phyloP scores from a whole-genome alignment of 2,113 vertebrate genomes.

The Menura novaehollandiae region DNA sequence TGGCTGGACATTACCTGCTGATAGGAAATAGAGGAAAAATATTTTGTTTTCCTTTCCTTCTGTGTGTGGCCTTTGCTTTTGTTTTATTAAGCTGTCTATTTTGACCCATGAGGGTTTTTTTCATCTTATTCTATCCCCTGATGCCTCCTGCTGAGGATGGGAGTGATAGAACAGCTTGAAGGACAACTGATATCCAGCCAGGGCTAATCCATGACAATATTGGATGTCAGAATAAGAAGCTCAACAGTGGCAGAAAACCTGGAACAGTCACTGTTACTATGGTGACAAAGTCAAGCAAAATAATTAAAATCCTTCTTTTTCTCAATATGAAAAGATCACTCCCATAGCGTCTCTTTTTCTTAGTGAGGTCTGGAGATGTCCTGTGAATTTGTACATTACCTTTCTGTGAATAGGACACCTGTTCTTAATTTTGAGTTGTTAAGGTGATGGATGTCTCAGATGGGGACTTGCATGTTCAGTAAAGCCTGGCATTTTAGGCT shows the following conservation, averaged over 20 bases:
- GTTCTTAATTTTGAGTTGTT: neutral
- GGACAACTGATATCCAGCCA: neutral
- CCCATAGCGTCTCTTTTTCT: neutral
- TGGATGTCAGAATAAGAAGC: neutral
- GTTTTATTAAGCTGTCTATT: neutral
- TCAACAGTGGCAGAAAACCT: neutral
- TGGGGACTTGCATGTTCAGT: neutral
- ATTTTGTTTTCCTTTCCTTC: neutral
- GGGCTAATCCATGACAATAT: neutral
- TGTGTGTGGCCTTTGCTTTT: neutral
- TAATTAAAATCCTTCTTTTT: neutral
- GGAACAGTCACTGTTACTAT: neutral
- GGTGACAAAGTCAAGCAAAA: slow-evolving; percentile 2
- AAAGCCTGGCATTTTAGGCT: neutral
- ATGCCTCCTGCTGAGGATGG: neutral
- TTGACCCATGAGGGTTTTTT: fast-evolving
- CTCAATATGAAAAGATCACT: neutral
- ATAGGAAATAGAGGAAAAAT: neutral
- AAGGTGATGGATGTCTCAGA: neutral
- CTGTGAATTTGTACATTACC: neutral
- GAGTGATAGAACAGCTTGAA: neutral
- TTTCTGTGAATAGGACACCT: neutral
- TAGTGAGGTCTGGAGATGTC: neutral
- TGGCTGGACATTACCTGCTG: neutral
- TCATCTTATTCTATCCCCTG: neutral